Percentiles rank a stretch among this genome's conserved stretches.
Conservation (phyloP, 37 sponge, comb jelly and placozoan genomes). For the Corticium candelabrum region DNA sequence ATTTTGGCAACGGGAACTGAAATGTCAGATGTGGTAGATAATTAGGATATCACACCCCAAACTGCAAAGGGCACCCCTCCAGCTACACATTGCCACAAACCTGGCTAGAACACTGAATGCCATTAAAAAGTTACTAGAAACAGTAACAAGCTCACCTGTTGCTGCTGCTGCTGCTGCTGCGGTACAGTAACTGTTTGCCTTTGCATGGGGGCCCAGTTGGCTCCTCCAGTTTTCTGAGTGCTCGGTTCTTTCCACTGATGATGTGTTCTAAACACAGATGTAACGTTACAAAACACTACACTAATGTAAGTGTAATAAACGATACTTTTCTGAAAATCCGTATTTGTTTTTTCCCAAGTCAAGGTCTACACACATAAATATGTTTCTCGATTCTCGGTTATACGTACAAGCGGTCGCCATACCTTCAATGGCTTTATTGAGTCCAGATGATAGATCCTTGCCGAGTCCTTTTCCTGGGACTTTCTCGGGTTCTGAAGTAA, state of each 20-base stretch:
- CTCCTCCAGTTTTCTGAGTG: slow-evolving; percentile 45
- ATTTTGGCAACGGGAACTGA: no score
- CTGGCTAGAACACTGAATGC: no score
- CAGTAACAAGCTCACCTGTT: no score
- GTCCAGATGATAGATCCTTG: neutral
- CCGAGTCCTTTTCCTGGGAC: neutral
- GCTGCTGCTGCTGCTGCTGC: neutral
- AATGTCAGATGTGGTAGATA: no score
- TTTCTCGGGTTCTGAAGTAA: neutral
- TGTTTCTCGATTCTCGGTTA: neutral
- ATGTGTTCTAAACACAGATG: slow-evolving; percentile 36
- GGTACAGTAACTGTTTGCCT: neutral
- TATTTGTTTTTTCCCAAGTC: neutral
- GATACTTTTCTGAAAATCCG: neutral
- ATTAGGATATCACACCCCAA: no score
- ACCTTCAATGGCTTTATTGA: neutral
- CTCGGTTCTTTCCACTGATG: slow-evolving; percentile 46
- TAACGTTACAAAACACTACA: neutral
- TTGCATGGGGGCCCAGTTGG: slow-evolving; percentile 15
- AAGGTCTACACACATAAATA: neutral
- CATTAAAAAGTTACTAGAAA: no score
- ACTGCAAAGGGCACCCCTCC: no score
- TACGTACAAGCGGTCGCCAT: neutral
- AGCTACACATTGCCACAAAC: no score
- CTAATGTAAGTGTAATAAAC: neutral